Evolutionary conservation across 2,797 vertebrate genomes (phyloP).

Genomic region (Paratrypauchen microcephalus): DNA sequence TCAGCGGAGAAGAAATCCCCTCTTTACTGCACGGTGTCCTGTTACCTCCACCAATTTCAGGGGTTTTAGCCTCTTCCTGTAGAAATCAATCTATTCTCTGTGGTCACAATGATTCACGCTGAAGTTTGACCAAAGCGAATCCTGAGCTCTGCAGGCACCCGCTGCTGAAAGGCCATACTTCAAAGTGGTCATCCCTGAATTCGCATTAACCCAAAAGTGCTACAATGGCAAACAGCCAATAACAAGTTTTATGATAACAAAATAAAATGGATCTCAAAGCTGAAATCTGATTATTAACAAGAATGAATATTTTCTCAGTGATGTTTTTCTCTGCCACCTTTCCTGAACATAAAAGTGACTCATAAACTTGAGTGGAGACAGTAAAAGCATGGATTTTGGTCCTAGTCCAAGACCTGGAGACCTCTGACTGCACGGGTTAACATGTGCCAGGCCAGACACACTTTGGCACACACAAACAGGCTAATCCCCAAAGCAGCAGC

Average conservation of each 20-base stretch:
- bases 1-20: slow-evolving; percentile 85
- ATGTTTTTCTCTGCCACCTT: slow-evolving; percentile 5
- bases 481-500: slow-evolving; percentile 86
- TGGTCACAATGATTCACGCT: slow-evolving; percentile 86
- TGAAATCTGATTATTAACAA: background rate
- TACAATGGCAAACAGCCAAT: slow-evolving; percentile 12
- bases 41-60: slow-evolving; percentile 85
- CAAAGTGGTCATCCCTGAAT: slow-evolving; percentile 71
- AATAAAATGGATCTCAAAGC: slow-evolving; percentile 9
- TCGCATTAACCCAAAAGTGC: slow-evolving; percentile 17
- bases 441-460: slow-evolving; percentile 62
- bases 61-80: slow-evolving; percentile 91
- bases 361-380: slow-evolving; percentile 8
- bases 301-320: background rate
- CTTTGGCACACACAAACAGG: slow-evolving; percentile 63
- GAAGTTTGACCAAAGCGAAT: slow-evolving; percentile 83
- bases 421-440: slow-evolving; percentile 79
- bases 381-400: slow-evolving; percentile 33
- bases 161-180: slow-evolving; percentile 76
- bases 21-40: slow-evolving; percentile 81
- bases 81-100: slow-evolving; percentile 91
- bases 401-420: slow-evolving; percentile 32
- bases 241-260: slow-evolving; percentile 4
- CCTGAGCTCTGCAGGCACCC: slow-evolving; percentile 78
- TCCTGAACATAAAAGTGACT: slow-evolving; percentile 24